A percentile compares a stretch with the other conserved stretches of the same genome.
Evolutionary conservation across 2,888 invertebrate genomes (phyloP).

Genomic region (Hylaea fasciaria): DNA sequence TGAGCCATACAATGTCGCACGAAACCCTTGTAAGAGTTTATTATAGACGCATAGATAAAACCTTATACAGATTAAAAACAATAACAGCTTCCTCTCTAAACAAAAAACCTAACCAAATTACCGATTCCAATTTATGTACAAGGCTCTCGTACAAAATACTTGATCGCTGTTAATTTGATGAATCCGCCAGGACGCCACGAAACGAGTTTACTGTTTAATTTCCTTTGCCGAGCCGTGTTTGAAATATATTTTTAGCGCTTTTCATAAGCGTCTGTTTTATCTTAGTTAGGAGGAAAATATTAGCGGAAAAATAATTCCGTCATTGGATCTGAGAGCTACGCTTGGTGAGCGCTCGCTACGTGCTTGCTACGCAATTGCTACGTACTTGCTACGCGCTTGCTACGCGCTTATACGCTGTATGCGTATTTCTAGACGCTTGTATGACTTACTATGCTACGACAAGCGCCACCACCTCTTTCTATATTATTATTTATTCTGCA

Average conservation of each 20-base stretch:
- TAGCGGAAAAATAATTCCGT: neutral
- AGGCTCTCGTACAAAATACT: conserved; percentile 50
- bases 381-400: no score
- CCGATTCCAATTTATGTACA: conserved; percentile 44
- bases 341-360: no score
- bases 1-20: no score
- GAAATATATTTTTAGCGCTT: conserved; percentile 20
- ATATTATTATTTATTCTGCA: no score
- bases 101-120: conserved; percentile 24
- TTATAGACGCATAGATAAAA: no score
- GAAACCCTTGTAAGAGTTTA: no score
- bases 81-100: neutral
- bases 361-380: no score
- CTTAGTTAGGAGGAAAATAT: neutral
- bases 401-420: no score
- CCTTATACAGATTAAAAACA: no score
- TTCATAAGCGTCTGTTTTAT: conserved; percentile 20
- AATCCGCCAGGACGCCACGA: conserved; percentile 55
- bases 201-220: conserved; percentile 59
- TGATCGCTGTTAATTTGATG: conserved; percentile 60
- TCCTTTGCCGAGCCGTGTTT: conserved; percentile 42
- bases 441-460: no score
- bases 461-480: no score
- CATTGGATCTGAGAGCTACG: neutral
- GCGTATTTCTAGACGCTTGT: no score